Conservation (phyloP, 2,113 vertebrate genomes). For the Morone chrysops region DNA sequence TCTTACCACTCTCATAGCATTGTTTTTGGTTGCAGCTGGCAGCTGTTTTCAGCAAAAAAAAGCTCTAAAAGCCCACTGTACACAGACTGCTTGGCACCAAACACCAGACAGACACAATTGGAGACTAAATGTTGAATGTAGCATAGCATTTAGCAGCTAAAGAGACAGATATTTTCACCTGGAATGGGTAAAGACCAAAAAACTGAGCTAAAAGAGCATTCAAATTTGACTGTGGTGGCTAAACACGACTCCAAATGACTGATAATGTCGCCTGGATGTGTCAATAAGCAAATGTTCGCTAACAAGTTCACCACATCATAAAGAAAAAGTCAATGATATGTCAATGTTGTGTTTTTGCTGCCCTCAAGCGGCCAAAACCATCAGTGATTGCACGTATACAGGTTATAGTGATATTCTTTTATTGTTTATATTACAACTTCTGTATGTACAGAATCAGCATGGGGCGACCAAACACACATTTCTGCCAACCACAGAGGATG, state of each 20-base stretch:
- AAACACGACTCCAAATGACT: neutral
- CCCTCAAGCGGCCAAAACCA: neutral
- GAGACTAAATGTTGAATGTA: neutral
- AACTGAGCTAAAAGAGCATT: neutral
- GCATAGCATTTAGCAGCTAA: neutral
- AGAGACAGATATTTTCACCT: neutral
- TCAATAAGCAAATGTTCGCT: neutral
- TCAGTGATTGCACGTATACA: neutral
- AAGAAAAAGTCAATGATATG: neutral
- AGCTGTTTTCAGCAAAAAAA: too few species aligned
- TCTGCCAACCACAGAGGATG: slow-evolving; percentile 30
- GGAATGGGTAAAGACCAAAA: neutral
- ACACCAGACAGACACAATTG: too few species aligned
- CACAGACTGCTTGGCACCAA: too few species aligned
- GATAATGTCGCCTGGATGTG: neutral
- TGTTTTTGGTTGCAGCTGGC: too few species aligned
- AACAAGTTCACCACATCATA: neutral
- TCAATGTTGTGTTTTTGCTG: neutral
- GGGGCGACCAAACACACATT: slow-evolving; percentile 12
- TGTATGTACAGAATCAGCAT: neutral
- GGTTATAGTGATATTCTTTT: neutral
- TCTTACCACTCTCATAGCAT: neutral
- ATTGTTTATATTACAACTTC: slow-evolving; percentile 18
- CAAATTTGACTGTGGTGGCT: neutral
- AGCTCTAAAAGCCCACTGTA: neutral